Base-by-base conservation (phyloP, 2,797 vertebrate species). In the Luscinia megarhynchos region DNA sequence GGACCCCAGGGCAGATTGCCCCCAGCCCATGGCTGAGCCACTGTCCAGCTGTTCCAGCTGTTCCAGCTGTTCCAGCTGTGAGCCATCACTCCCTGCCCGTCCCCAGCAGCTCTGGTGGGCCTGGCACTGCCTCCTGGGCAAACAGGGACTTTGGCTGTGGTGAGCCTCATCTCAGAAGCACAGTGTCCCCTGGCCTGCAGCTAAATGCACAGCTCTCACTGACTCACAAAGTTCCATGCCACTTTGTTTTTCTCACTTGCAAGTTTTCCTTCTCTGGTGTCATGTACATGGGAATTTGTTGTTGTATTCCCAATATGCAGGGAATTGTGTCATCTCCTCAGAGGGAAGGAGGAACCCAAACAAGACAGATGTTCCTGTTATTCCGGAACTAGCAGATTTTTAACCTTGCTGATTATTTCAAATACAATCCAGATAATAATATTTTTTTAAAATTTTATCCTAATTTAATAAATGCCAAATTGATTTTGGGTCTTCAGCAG, bases 21-120 rank as follows among this genome's bases (percentile, higher is more conserved):
- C 41, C 12, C 2, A 4, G 40, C 12, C 15, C 8, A 0, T 0
- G 34, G 68, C 53, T 30, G 14, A 29, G 63, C 34, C 34, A 34
- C 34, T 34, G 34, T 34, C 34, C 34, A 34, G 34, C 34, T 11
- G 38, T 11, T 11, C 66, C 38, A 38, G 53, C 45, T 36, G 29
- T 36, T 43, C 59, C 67, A 58, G 51, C 51, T 20, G 22, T 45
- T 11, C 15, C 7, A 0, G 57, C 50, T 19, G 30, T 34, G 36
- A 22, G 43, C 36, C 1, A 16, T 27, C 19, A 5, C 20, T 24
- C 10, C 15, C 50, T 12, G 0, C 22, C 30, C 38, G 32, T 29
- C 4, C 4, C 38, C 46, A 3, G 55, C 40, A 3, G 16, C 57
- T 27, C 2, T 4, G 16, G 10, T 43, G 9, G 16, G 51, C 15